Conservation (phyloP, 2,113 vertebrate genomes). For the Tyrannus savana region DNA sequence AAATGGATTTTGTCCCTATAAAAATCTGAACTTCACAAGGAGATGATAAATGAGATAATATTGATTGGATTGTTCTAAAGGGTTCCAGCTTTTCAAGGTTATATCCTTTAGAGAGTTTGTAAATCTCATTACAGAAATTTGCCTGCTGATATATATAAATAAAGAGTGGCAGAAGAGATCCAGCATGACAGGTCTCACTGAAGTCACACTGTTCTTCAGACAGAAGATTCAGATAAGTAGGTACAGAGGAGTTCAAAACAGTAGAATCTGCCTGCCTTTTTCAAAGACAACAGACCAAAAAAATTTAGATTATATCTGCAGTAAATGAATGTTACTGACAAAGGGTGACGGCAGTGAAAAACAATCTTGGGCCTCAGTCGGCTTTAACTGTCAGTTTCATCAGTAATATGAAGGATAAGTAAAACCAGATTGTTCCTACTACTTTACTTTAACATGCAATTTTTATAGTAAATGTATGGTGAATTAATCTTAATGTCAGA, state of each 20-base stretch:
- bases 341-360: not conserved
- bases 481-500: not conserved
- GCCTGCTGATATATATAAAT: constrained; percentile 55
- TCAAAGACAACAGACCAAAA: not conserved
- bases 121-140: constrained; percentile 70
- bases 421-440: not conserved
- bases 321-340: not conserved
- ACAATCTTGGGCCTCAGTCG: not conserved
- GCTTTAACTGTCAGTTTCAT: not conserved
- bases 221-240: not conserved
- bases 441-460: not conserved
- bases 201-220: constrained; percentile 17
- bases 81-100: constrained; percentile 60
- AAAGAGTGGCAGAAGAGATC: constrained; percentile 51
- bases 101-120: constrained; percentile 45
- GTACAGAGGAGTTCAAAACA: not conserved
- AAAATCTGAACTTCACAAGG: constrained; percentile 44
- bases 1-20: constrained; percentile 23
- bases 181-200: not conserved
- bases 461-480: not conserved
- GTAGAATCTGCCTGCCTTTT: not conserved
- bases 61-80: constrained; percentile 57
- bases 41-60: constrained; percentile 62
- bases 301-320: not conserved
- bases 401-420: not conserved